Base-by-base conservation (phyloP, 2,113 vertebrate species). In the Limanda limanda region DNA sequence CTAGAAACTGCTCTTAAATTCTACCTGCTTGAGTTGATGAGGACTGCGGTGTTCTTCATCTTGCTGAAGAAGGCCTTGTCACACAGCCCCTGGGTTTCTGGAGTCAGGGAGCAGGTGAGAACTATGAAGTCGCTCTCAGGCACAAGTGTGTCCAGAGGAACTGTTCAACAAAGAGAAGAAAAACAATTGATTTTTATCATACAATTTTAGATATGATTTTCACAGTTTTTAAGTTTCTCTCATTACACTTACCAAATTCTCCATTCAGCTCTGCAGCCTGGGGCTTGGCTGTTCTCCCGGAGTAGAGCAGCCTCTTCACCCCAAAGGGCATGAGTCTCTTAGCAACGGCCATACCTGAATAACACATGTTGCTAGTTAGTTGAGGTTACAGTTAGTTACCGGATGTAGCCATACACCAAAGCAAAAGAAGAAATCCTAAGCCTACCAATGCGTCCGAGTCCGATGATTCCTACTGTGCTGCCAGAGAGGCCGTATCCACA, bases 391-490 rank as follows among this genome's bases (percentile, higher is more conserved):
- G 17, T 11, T 21, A 9, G 25, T 27, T 0, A 15, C 21, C n/a
- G 21, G 25, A 42, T 18, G 13, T n/a, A 5, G n/a, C 37, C n/a
- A 20, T 15, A 27, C 11, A 18, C 9, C 4, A 63, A 71, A 61
- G 27, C 18, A 23, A 73, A 20, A 60, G 0, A 51, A 54, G 42
- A 23, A 59, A 24, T 21, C 82, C 12, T 12, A 54, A 75, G 21
- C 13, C 25, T 74, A 95, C 94, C 95, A 52, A 95, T 95, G 65
- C 94, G 92, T 58, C 95, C 95, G 47, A 96, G 90, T 59, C 95
- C 95, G 11, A 96, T 89, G 78, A 95, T 76, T 40, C 95, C 95
- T 11, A 96, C 94, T 1, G 95, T 95, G 81, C 94, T 95, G 82
- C 86, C 92, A 0, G 89, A 92, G 3, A 96, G 89, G 9, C 93